Percentiles rank a stretch among this genome's conserved stretches.
phyloP scores from a whole-genome alignment of 2,888 invertebrate genomes.

The Ectemnius cavifrons region DNA sequence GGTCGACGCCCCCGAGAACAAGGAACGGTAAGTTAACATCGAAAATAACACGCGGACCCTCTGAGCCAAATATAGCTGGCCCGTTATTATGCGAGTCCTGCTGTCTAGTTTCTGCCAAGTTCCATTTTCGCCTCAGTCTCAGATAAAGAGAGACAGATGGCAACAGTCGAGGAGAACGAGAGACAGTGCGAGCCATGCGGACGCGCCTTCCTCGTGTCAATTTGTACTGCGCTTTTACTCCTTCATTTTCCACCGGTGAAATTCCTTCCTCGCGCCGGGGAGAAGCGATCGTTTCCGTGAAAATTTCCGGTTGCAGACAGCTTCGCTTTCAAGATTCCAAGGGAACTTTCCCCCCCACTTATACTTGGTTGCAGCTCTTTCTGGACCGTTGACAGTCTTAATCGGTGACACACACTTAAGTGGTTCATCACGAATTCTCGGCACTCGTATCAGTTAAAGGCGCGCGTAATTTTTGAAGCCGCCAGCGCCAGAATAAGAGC shows the following conservation, averaged over 20 bases:
- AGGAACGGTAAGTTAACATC: constrained; percentile 52
- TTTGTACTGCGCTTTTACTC: constrained; percentile 6
- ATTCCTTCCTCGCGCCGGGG: not conserved
- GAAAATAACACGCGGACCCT: constrained; percentile 56
- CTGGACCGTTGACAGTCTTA: constrained; percentile 41
- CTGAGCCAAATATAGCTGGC: constrained; percentile 55
- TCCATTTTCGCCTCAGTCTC: constrained; percentile 25
- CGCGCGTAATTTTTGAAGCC: not conserved
- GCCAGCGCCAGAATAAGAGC: not conserved
- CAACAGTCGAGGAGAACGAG: too few relatives aligned
- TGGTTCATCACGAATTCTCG: constrained; percentile 39
- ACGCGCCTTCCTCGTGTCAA: constrained; percentile 6
- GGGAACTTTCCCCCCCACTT: too few relatives aligned
- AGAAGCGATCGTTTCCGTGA: constrained; percentile 24
- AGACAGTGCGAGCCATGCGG: too few relatives aligned
- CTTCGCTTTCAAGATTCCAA: not conserved
- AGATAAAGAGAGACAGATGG: not conserved
- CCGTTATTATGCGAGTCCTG: constrained; percentile 56
- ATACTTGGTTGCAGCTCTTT: constrained; percentile 6
- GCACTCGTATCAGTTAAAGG: constrained; percentile 31
- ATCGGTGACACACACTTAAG: constrained; percentile 39
- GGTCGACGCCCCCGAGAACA: constrained; percentile 51
- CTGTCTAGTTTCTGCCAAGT: constrained; percentile 25
- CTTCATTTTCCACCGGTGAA: constrained; percentile 22
- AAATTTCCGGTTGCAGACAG: constrained; percentile 27